Conservation (phyloP, 2,797 vertebrate genomes). For the Poeciliopsis turneri region DNA sequence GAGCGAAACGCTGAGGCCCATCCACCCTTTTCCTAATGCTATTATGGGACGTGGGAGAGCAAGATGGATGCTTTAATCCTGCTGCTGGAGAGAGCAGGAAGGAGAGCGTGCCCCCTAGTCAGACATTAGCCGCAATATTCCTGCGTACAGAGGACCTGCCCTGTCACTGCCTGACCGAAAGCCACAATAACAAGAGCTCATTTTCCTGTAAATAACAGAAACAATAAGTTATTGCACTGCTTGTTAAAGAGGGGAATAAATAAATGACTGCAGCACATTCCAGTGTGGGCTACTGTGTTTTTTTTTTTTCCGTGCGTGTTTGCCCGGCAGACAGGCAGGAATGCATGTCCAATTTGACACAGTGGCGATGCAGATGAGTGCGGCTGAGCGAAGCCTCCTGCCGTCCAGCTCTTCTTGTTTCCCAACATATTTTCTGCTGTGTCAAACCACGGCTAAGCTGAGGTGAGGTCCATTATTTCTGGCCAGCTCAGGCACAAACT, state of each 20-base stretch:
- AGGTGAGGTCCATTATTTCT: conserved; percentile 78
- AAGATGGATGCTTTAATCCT: conserved; percentile 83
- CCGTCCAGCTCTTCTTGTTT: conserved; percentile 54
- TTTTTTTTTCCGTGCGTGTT: conserved; percentile 5
- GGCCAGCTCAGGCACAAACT: conserved; percentile 74
- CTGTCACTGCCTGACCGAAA: conserved; percentile 60
- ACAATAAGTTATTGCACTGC: conserved; percentile 34
- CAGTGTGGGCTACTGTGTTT: conserved; percentile 47
- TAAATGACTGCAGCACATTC: conserved; percentile 46
- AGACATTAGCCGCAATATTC: conserved; percentile 72
- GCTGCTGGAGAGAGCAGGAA: conserved; percentile 72
- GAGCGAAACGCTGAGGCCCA: conserved; percentile 81
- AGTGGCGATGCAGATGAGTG: conserved; percentile 64
- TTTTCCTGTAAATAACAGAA: conserved; percentile 62
- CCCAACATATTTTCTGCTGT: conserved; percentile 67
- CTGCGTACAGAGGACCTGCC: conserved; percentile 44
- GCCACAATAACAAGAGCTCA: conserved; percentile 68
- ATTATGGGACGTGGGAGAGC: conserved; percentile 73
- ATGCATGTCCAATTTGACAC: conserved; percentile 71
- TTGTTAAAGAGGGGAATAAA: conserved; percentile 40
- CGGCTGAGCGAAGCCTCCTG: conserved; percentile 36
- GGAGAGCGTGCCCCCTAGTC: conserved; percentile 66
- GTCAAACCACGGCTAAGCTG: conserved; percentile 64
- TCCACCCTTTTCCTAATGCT: conserved; percentile 81
- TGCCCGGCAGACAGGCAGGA: conserved; percentile 43